These are phyloP conservation scores for Nycticryphes semicollaris DNA, from an alignment of 2,113 vertebrate species.

Conservation along the genomic window DNA sequence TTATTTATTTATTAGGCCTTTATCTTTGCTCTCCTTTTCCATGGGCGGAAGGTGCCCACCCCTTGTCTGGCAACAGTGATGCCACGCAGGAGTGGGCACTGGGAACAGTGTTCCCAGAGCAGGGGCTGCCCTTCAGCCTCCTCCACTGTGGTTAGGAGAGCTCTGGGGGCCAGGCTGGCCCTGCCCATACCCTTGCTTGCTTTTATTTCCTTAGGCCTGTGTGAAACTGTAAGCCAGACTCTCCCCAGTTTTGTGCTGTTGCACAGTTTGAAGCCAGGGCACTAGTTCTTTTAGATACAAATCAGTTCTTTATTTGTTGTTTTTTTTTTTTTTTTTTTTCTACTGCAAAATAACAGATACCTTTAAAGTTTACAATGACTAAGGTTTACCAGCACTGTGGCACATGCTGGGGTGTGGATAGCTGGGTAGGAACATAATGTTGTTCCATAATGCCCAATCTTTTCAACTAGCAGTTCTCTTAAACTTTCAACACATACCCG, in stretches of 20 bases:
- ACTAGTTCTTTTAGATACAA: neutral
- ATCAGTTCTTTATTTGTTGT: neutral
- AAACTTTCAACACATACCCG: neutral
- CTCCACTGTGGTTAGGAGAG: neutral
- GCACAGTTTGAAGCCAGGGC: neutral
- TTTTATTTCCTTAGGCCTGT: neutral
- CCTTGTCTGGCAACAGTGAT: neutral
- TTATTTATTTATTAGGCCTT: too few species aligned
- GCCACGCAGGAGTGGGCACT: neutral
- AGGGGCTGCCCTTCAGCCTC: neutral
- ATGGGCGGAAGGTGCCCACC: neutral
- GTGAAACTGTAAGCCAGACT: neutral
- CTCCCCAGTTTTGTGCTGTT: neutral
- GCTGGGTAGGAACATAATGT: neutral
- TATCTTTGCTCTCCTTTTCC: neutral
- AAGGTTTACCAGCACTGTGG: neutral
- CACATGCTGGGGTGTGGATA: neutral
- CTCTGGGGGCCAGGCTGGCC: neutral
- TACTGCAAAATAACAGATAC: constrained; percentile 1
- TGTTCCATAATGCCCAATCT: neutral
- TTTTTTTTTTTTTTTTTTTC: constrained; percentile 21
- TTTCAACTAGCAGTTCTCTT: neutral
- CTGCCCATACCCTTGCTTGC: neutral
- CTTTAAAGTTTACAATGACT: neutral
- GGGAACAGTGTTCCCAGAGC: neutral